Percentiles rank a stretch among this genome's conserved stretches.
Conservation (phyloP, 2,888 invertebrate genomes). For the Drosophila flavopinicola region DNA sequence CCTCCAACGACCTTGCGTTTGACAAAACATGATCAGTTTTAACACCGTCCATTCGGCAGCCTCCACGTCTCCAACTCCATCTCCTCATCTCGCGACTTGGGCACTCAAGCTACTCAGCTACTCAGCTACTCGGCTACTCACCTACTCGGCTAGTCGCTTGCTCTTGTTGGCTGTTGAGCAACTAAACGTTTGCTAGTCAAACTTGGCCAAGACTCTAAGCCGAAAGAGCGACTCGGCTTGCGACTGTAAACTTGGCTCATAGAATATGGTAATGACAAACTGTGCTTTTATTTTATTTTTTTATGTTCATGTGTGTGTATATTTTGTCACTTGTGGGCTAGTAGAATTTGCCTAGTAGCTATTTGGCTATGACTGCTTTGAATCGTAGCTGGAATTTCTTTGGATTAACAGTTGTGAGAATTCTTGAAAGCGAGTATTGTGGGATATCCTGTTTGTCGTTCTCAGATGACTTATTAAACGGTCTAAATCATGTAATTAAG, state of each 20-base stretch:
- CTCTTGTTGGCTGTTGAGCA: constrained; percentile 52
- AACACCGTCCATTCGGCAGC: constrained; percentile 64
- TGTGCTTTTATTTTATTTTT: constrained; percentile 71
- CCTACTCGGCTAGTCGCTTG: constrained; percentile 23
- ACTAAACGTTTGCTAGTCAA: constrained; percentile 67
- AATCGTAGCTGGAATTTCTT: constrained; percentile 19
- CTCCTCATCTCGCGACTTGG: constrained; percentile 1
- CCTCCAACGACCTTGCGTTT: constrained; percentile 83
- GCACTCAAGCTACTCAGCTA: constrained; percentile 14
- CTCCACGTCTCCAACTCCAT: constrained; percentile 16
- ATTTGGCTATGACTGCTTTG: constrained; percentile 15
- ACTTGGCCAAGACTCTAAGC: constrained; percentile 58
- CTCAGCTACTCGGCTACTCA: neutral
- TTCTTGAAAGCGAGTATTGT: constrained; percentile 11
- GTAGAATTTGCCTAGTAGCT: constrained; percentile 37
- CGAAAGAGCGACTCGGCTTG: constrained; percentile 40
- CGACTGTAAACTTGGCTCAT: constrained; percentile 26
- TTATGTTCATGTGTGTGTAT: constrained; percentile 66
- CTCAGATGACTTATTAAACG: neutral
- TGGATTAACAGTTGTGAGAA: constrained; percentile 23
- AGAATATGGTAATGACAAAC: constrained; percentile 67
- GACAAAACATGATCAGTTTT: constrained; percentile 80
- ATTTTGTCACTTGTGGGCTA: constrained; percentile 70
- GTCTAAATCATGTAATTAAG: neutral
- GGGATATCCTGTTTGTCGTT: constrained; percentile 28